Percentiles rank a stretch among this genome's conserved stretches.
Conservation (phyloP, 92 coral and sea anemone species). For the Ricordea florida region DNA sequence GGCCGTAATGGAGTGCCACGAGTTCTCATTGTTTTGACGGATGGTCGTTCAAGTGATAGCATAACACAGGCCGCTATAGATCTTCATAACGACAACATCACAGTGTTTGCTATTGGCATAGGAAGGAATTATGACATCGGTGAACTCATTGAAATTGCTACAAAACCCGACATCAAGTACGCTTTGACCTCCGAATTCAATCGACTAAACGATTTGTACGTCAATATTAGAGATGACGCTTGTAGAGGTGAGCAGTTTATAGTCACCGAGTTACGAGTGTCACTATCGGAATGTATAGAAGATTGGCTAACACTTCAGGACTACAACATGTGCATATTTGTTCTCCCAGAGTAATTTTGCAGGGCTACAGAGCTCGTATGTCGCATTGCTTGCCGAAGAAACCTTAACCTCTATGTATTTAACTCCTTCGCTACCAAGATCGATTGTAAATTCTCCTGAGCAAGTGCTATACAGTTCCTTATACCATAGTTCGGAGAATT, state of each 20-base stretch:
- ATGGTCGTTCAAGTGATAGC: conserved; percentile 11
- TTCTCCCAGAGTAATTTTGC: no score
- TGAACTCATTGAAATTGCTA: conserved; percentile 32
- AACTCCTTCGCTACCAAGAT: no score
- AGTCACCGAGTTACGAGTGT: no score
- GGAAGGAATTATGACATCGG: conserved; percentile 12
- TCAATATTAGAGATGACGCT: conserved; percentile 54
- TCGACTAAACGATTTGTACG: conserved; percentile 20
- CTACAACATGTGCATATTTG: no score
- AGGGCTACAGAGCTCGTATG: no score
- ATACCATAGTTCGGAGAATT: no score
- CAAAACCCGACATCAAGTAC: conserved; percentile 32
- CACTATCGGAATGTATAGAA: no score
- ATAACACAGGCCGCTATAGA: neutral
- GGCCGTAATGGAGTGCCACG: conserved; percentile 13
- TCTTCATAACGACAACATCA: conserved; percentile 33
- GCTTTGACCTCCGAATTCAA: conserved; percentile 39
- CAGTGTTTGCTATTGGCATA: conserved; percentile 51
- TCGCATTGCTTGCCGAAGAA: no score
- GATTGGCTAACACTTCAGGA: no score
- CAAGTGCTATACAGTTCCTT: no score
- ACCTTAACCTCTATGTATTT: no score
- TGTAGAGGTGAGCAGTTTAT: conserved; percentile 55
- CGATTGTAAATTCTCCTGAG: no score
- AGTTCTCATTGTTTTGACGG: conserved; percentile 33